These are phyloP conservation scores for Drosophila lowei DNA, from an alignment of 1,140 invertebrate genomes.

Conservation along the genomic window DNA sequence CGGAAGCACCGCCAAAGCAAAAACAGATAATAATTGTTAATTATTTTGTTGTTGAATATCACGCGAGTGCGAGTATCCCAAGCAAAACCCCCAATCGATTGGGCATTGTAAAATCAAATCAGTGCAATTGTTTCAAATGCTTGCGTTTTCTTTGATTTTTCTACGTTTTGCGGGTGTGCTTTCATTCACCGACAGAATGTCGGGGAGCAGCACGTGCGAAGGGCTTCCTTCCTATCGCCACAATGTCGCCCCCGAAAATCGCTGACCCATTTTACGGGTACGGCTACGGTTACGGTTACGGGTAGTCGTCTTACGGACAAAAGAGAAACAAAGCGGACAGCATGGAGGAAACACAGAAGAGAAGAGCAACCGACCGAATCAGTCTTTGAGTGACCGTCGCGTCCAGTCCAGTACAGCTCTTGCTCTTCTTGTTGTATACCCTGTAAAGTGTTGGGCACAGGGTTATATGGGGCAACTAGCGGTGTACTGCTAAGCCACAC, in stretches of 20 bases:
- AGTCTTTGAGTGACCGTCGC: slow-evolving; percentile 38
- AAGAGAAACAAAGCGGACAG: slow-evolving; percentile 10
- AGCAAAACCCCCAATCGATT: slow-evolving; percentile 6
- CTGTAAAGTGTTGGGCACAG: too few species aligned
- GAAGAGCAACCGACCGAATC: background rate
- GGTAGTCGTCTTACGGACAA: slow-evolving; percentile 9
- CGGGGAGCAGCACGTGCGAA: slow-evolving; percentile 43
- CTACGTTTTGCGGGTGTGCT: too few species aligned
- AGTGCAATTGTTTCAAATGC: too few species aligned
- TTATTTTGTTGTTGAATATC: slow-evolving; percentile 37
- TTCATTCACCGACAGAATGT: slow-evolving; percentile 6
- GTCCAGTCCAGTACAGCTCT: background rate
- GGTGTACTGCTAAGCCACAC: too few species aligned
- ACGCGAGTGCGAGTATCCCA: slow-evolving; percentile 12
- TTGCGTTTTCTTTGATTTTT: too few species aligned
- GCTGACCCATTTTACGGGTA: slow-evolving; percentile 59
- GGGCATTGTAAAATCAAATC: background rate
- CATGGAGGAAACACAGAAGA: background rate
- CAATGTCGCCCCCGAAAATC: slow-evolving; percentile 70
- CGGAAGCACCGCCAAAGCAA: slow-evolving; percentile 29
- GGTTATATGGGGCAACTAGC: too few species aligned
- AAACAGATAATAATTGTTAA: slow-evolving; percentile 45
- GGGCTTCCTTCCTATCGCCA: slow-evolving; percentile 56
- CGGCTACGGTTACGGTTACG: background rate
- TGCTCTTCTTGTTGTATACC: background rate